Conservation (phyloP, 2,888 invertebrate species). For the Nemotelus nigrinus region DNA sequence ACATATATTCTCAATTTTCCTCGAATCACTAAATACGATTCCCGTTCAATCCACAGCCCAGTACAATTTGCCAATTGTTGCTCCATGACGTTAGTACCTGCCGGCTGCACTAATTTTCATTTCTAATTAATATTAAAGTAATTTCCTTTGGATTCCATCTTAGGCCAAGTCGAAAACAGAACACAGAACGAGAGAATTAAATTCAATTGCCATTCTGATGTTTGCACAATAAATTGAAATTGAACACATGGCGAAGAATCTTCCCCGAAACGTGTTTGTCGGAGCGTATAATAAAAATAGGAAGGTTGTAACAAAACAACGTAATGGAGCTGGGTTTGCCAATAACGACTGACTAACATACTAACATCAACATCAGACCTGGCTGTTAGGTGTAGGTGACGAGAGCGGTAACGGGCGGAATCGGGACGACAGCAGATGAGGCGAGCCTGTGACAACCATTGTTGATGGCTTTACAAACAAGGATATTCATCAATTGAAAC, state of each 20-base stretch:
- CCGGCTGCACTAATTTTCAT: neutral
- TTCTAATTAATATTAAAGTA: slow-evolving; percentile 41
- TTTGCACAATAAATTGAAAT: slow-evolving; percentile 44
- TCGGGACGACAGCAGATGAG: neutral
- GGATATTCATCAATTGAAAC: slow-evolving; percentile 9
- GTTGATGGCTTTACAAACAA: slow-evolving; percentile 30
- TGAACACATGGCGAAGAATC: slow-evolving; percentile 36
- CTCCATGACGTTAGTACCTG: no score
- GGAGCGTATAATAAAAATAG: slow-evolving; percentile 34
- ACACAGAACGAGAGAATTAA: neutral
- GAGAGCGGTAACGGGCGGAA: neutral
- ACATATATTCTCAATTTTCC: no score
- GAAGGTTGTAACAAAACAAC: slow-evolving; percentile 28
- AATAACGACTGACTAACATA: slow-evolving; percentile 1
- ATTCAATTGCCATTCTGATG: slow-evolving; percentile 33
- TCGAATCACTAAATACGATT: no score
- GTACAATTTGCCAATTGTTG: no score
- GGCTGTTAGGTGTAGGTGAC: neutral
- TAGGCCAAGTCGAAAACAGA: slow-evolving; percentile 7
- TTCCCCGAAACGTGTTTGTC: slow-evolving; percentile 22
- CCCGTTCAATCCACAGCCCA: no score
- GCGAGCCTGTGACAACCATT: slow-evolving; percentile 22
- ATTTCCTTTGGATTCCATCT: slow-evolving; percentile 36
- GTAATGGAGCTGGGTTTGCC: slow-evolving; percentile 11
- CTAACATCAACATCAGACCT: neutral